A percentile compares a stretch with the other conserved stretches of the same genome.
These are phyloP conservation scores for Drosophila infuscata DNA, from an alignment of 2,888 invertebrate genomes.

Conservation along the genomic window DNA sequence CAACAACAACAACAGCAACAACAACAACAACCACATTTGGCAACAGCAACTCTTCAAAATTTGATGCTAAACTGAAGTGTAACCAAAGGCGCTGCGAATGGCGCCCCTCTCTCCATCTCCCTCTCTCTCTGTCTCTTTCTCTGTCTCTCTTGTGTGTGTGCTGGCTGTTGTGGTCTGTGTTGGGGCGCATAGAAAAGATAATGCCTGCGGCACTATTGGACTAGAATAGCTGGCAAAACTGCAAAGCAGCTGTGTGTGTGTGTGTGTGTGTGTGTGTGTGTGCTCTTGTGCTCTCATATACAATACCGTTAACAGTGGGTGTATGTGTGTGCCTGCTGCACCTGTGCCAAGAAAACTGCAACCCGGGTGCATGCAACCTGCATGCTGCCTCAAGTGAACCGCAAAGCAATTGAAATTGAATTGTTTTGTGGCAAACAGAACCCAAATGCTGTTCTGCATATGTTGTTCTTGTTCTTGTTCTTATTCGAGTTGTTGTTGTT, in stretches of 20 bases:
- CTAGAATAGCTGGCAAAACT: constrained; percentile 83
- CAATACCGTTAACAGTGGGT: too few species aligned
- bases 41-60: constrained; percentile 78
- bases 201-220: constrained; percentile 72
- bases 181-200: constrained; percentile 83
- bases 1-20: constrained; percentile 26
- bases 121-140: constrained; percentile 26
- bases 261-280: constrained; percentile 28
- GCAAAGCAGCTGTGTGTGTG: constrained; percentile 54
- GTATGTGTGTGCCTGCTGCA: constrained; percentile 56
- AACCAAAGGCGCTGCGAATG: constrained; percentile 80
- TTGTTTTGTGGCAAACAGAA: constrained; percentile 65
- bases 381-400: constrained; percentile 72
- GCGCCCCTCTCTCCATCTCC: constrained; percentile 33
- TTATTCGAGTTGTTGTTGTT: constrained; percentile 30
- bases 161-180: constrained; percentile 33
- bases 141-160: background rate
- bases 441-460: constrained; percentile 45
- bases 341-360: constrained; percentile 51
- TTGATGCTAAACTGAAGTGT: constrained; percentile 82
- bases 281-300: background rate
- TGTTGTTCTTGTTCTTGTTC: constrained; percentile 29
- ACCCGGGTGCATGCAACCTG: constrained; percentile 33
- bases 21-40: constrained; percentile 43
- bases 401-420: constrained; percentile 79